These are phyloP conservation scores for Drosophila cyrtoloma DNA, from an alignment of 2,888 invertebrate genomes.

Conservation along the genomic window DNA sequence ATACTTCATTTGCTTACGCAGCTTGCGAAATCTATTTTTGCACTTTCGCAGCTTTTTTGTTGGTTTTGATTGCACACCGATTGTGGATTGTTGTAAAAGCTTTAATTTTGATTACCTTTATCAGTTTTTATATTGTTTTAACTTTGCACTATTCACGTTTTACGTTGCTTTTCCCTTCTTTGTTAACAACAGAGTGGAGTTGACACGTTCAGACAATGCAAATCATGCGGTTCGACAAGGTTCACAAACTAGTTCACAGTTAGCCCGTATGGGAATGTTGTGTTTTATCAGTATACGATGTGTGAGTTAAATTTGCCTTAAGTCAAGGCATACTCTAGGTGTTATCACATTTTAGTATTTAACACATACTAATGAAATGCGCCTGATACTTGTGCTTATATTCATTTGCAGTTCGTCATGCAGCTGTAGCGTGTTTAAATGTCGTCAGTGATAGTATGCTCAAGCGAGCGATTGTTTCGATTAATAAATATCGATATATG, in stretches of 20 bases:
- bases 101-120: constrained; percentile 65
- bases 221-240: constrained; percentile 6
- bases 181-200: constrained; percentile 62
- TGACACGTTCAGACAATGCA: constrained; percentile 50
- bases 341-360: not conserved
- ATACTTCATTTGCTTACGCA: constrained; percentile 12
- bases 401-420: not conserved
- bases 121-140: constrained; percentile 48
- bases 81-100: constrained; percentile 8
- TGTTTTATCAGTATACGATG: not conserved
- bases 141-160: constrained; percentile 64
- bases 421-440: not conserved
- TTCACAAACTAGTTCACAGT: constrained; percentile 49
- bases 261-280: constrained; percentile 7
- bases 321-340: not conserved
- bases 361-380: not conserved
- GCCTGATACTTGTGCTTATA: not conserved
- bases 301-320: not conserved
- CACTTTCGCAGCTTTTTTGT: constrained; percentile 20
- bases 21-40: constrained; percentile 52
- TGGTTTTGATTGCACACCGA: constrained; percentile 12
- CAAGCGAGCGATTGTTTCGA: not conserved
- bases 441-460: not conserved
- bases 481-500: constrained; percentile 29
- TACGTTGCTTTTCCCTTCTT: constrained; percentile 59